These are phyloP conservation scores for Heliothis virescens DNA, from an alignment of 1,140 invertebrate genomes.

Conservation along the genomic window DNA sequence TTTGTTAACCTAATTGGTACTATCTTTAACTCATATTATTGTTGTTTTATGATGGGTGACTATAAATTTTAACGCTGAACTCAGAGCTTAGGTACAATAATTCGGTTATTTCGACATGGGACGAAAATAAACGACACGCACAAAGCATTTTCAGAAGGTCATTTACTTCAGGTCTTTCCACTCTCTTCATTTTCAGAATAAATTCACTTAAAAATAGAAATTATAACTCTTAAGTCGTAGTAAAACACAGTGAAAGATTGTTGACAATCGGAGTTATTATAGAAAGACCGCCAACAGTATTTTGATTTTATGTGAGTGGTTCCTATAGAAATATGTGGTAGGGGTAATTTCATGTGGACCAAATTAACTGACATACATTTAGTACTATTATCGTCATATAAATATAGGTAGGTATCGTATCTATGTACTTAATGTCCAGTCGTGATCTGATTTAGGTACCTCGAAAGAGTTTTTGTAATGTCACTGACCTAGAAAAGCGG, in stretches of 20 bases:
- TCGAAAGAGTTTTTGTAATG: slow-evolving; percentile 4
- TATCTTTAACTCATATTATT: neutral
- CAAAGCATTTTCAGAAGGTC: slow-evolving; percentile 19
- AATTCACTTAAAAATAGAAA: neutral
- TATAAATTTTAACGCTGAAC: neutral
- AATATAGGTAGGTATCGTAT: neutral
- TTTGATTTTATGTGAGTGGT: neutral
- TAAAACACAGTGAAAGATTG: neutral
- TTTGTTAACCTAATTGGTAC: neutral
- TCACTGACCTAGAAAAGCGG: slow-evolving; percentile 6
- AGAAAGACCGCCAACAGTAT: neutral
- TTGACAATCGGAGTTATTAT: neutral
- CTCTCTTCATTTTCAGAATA: neutral
- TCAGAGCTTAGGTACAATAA: neutral
- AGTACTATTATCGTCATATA: slow-evolving; percentile 23
- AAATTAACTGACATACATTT: slow-evolving; percentile 30
- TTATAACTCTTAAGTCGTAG: neutral
- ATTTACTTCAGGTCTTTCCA: slow-evolving; percentile 3
- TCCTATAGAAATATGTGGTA: slow-evolving; percentile 3
- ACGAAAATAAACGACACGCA: slow-evolving; percentile 26
- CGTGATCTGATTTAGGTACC: slow-evolving; percentile 16
- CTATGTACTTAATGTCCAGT: neutral
- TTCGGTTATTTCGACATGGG: slow-evolving; percentile 19
- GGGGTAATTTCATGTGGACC: slow-evolving; percentile 5
- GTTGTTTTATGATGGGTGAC: neutral